Conservation (phyloP, 2,797 vertebrate species). For the Melanotaenia nigrans region DNA sequence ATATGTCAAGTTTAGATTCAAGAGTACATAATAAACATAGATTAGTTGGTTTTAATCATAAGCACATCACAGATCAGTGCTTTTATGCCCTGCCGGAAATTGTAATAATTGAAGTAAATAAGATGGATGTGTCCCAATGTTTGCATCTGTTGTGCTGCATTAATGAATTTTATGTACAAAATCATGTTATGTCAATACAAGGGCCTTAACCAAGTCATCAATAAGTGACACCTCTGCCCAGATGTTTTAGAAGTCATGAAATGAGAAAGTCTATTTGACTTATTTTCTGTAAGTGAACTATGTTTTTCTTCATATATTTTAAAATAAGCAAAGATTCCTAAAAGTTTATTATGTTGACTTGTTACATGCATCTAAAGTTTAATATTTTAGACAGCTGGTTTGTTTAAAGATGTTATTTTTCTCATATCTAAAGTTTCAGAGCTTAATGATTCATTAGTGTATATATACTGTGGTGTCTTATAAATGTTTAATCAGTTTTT, state of each 20-base stretch:
- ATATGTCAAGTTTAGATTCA: no score
- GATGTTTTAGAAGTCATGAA: no score
- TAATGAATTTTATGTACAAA: no score
- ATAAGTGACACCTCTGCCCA: no score
- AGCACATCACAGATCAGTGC: no score
- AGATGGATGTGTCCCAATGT: no score
- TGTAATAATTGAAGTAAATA: no score
- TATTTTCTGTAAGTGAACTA: not conserved
- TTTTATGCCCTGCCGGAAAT: no score
- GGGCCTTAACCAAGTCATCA: no score
- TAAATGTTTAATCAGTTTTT: not conserved
- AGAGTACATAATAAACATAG: not conserved
- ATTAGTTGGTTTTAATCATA: not conserved
- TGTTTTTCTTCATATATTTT: not conserved
- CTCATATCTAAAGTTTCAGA: not conserved
- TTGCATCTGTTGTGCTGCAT: no score
- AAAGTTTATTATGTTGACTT: not conserved
- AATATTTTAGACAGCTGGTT: not conserved
- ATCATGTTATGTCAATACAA: no score
- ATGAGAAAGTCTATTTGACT: not conserved
- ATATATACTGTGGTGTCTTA: not conserved
- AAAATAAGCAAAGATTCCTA: not conserved
- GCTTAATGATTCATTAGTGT: not conserved
- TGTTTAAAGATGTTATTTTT: not conserved
- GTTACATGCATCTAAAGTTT: not conserved